Evolutionary conservation across 2,113 vertebrate species (phyloP), one percentile per base, ranked within the genome.

Genomic region (Lophius piscatorius): DNA sequence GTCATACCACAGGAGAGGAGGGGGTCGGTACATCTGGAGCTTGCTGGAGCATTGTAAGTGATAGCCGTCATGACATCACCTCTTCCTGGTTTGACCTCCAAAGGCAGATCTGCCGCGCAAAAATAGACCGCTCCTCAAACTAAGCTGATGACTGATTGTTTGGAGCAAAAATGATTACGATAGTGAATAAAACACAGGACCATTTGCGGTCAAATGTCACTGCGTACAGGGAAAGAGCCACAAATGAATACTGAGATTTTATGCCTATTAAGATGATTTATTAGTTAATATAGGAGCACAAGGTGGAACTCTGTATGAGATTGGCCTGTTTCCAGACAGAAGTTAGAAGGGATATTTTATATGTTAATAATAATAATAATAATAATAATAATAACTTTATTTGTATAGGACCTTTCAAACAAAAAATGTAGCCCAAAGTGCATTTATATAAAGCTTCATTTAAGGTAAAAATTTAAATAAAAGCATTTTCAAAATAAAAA

Each of bases 11-110:
- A 74, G 84, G 86, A 90, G 92, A 92, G 90, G 80, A 12, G 51
- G 55, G 67, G 59, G 69, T 78, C 87, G 88, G 91, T 93, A 92
- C 94, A 94, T 94, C 89, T 90, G 94, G 91, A 92, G 93, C 87
- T 92, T 78, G 67, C 71, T 67, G 57, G 87, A 90, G 92, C 92
- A 93, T 91, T 94, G 94, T 93, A 96, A 95, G 91, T 77, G 92
- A 95, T 94, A 94, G 83, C 90, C 88, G 82, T 91, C 91, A 93
- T 97, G 92, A 96, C 94, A 87, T 96, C 95, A 97, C 89, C 92
- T 89, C 91, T 93, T 94, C 94, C 94, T 93, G 91, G 90, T 89
- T 92, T 89, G 91, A 92, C 90, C 87, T 91, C 90, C 89, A 88
- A 90, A 91, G 86, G 70, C 84, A 88, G 87, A 86, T 88, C 90